Evolutionary conservation across 2,888 invertebrate species (phyloP), one percentile per base, ranked within the genome.

Genomic region (Drosophila pseudotalamancana): DNA sequence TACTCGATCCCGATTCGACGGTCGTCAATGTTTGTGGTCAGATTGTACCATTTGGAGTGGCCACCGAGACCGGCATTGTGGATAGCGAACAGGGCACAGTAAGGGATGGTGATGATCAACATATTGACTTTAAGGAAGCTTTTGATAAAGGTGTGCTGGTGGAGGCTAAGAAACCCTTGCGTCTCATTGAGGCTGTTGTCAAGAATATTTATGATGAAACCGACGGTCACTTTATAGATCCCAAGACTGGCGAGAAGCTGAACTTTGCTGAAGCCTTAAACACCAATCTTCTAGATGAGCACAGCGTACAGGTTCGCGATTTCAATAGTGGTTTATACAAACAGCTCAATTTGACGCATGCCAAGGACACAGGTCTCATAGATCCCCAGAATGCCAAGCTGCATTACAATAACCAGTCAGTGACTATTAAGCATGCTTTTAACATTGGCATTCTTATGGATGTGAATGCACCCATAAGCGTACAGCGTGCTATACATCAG

Each of bases 1-100:
- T 97, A 82, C 94, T 98, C 85, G 97, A 97, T 91, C 94, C 96
- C 45, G 95, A 95, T 64, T 95, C 96, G 31, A 97, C 97, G n/a
- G 93, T 97, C 83, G 97, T 98, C 29, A 95, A 95, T 72, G 94
- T 97, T 61, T 94, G 95, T 62, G 96, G 97, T 51, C 95, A 96
- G 89, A 93, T 96, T 1, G 94, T 96, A 76, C 96, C 97, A 9
- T 97, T 97, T 89, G 95, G 95, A 84, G 94, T 95, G 85, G 98
- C 97, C 37, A 94, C 97, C 21, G 94, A 94, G 73, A 94, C 94
- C 65, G 95, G 95, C 45, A 93, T 96, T 27, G 93, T 97, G 25
- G 95, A 97, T 90, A 93, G 95, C 6, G 94, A 94, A 72, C 93
- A 94, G 43, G 97, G 97, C 31, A 94, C 94, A 1, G 93, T 96